These are phyloP conservation scores for Meteorus sp. DNA, from an alignment of 1,140 invertebrate genomes.

Conservation along the genomic window DNA sequence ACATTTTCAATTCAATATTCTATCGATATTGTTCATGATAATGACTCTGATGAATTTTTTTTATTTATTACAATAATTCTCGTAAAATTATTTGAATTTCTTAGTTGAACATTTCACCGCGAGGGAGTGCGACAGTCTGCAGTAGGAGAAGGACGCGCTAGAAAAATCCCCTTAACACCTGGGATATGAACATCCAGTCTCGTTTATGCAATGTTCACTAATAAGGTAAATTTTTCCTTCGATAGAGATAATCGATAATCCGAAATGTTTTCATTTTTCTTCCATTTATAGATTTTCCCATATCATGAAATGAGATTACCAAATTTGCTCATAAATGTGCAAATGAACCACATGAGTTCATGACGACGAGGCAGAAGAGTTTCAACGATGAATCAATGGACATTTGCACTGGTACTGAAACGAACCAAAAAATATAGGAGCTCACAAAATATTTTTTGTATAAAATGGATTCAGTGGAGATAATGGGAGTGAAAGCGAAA, in stretches of 20 bases:
- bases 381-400: slow-evolving; percentile 36
- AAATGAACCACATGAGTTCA: slow-evolving; percentile 38
- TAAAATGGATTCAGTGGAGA: slow-evolving; percentile 23
- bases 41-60: no score
- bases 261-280: slow-evolving; percentile 8
- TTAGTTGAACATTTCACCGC: no score
- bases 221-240: slow-evolving; percentile 59
- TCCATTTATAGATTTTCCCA: slow-evolving; percentile 45
- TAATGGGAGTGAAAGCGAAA: not conserved
- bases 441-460: slow-evolving; percentile 51
- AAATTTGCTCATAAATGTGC: slow-evolving; percentile 47
- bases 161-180: no score
- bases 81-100: no score
- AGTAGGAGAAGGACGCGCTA: no score
- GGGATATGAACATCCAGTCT: slow-evolving; percentile 64
- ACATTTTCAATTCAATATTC: no score
- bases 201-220: slow-evolving; percentile 73
- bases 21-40: no score
- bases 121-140: no score
- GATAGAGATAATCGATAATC: not conserved
- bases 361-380: slow-evolving; percentile 36
- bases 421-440: slow-evolving; percentile 39
- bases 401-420: slow-evolving; percentile 26
- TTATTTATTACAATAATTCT: no score
- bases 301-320: slow-evolving; percentile 55